Base-by-base conservation (phyloP, 2,113 vertebrate species). In the Formicarius rufipectus region DNA sequence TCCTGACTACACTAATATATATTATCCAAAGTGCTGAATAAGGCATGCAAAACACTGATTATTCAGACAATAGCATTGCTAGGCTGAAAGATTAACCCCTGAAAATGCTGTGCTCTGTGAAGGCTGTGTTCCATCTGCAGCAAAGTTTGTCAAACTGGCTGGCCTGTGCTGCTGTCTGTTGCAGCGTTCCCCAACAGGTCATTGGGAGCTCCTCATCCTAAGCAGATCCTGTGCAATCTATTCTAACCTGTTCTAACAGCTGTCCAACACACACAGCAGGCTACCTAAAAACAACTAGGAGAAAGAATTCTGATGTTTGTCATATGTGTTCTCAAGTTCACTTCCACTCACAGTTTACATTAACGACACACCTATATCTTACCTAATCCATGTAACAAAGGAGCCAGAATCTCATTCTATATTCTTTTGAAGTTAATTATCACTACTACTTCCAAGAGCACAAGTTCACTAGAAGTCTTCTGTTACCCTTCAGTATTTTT, bases 1-100 rank as follows among this genome's bases (percentile, higher is more conserved):
- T 14, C 6, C 7, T 14, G 5, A 60, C n/a, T 28, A 45, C 1
- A n/a, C 9, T 15, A n/a, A 7, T 30, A 23, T 4, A 6, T 4
- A 58, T 33, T 10, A 68, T 3, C 45, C 20, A 10, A 60, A 66
- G 31, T 3, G 5, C 35, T 89, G 80, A 35, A 23, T 28, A 21
- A 53, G 28, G 35, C 28, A 59, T 39, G 25, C 3, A 3, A 69
- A 84, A 42, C 50, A 20, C 25, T 27, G 31, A 5, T 47, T 14
- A 12, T 23, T 68, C 58, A 12, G 42, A 45, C 9, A 7, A 24
- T 1, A 39, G 40, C 24, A 16, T 7, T 8, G 10, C 40, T 2
- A 67, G 44, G 21, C 28, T 33, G 33, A 63, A 84, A 84, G 55
- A 49, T 44, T 6, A 89, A 45, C 19, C 31, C 8, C 31, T 50